Evolutionary conservation across 2,797 vertebrate genomes (phyloP).

Genomic region (Tiaroga cobitis): DNA sequence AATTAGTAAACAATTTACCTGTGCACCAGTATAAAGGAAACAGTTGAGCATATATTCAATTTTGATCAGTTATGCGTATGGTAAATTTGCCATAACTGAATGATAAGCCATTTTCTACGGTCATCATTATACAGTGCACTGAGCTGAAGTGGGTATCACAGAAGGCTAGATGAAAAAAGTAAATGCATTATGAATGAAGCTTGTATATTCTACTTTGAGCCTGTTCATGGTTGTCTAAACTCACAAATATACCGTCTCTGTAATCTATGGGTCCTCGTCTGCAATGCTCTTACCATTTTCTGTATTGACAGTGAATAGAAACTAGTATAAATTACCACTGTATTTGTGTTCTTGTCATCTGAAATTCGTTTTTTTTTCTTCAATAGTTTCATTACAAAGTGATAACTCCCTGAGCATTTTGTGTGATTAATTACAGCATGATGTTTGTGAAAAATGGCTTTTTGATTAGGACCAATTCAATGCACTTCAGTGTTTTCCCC

Average conservation of each 20-base stretch:
- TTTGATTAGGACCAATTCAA: not conserved
- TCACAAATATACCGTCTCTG: slow-evolving; percentile 2
- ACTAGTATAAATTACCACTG: not conserved
- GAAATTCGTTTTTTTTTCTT: not conserved
- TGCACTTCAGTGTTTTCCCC: not conserved
- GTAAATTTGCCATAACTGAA: slow-evolving; percentile 1
- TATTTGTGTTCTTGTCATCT: slow-evolving; percentile 1
- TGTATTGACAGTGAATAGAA: slow-evolving; percentile 8
- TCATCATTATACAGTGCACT: not conserved
- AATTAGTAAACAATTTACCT: not conserved
- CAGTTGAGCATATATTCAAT: not conserved
- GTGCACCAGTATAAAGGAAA: not conserved
- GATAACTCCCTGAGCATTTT: not conserved
- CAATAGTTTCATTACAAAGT: not conserved
- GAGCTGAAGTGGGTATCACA: not conserved
- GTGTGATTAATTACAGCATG: not conserved
- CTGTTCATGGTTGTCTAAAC: not conserved
- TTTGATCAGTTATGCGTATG: slow-evolving; percentile 4
- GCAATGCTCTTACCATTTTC: slow-evolving; percentile 9
- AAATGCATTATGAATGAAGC: slow-evolving; percentile 13
- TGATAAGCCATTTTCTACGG: not conserved
- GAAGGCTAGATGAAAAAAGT: not conserved
- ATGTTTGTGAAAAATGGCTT: not conserved
- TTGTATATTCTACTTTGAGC: not conserved
- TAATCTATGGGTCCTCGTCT: not conserved